Conservation (phyloP, 2,888 invertebrate species). For the Drosophila helvetica region DNA sequence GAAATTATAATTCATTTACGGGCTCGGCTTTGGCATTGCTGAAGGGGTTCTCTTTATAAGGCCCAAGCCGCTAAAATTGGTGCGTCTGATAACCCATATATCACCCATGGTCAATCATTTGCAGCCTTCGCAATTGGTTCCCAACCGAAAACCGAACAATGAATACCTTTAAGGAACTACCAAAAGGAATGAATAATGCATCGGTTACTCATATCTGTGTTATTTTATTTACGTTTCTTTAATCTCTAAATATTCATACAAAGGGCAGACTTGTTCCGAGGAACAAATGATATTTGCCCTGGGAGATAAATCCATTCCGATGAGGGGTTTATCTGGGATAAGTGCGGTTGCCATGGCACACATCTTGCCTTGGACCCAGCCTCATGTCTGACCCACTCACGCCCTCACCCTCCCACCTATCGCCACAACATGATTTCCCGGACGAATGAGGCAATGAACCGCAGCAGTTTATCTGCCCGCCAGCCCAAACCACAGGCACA, state of each 20-base stretch:
- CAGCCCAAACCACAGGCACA: slow-evolving; percentile 16
- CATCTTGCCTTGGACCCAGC: background rate
- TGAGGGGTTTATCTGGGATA: background rate
- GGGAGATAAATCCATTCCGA: background rate
- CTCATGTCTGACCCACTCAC: slow-evolving; percentile 35
- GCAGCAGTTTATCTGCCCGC: slow-evolving; percentile 58
- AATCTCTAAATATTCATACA: background rate
- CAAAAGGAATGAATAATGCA: background rate
- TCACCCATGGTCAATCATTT: no score
- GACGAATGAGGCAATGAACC: slow-evolving; percentile 62
- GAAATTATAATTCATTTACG: background rate
- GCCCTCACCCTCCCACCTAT: slow-evolving; percentile 7
- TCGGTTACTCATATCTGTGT: background rate
- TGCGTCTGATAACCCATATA: slow-evolving; percentile 11
- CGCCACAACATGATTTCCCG: slow-evolving; percentile 12
- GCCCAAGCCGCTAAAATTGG: slow-evolving; percentile 20
- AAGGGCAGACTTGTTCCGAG: background rate
- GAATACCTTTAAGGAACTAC: background rate
- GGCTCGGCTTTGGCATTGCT: background rate
- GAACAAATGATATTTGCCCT: background rate
- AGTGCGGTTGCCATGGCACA: background rate
- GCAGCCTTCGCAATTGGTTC: slow-evolving; percentile 29
- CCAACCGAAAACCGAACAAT: background rate
- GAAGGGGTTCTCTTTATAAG: background rate
- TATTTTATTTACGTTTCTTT: background rate